Percentiles rank a stretch among this genome's conserved stretches.
Evolutionary conservation across 2,888 invertebrate species (phyloP).

Genomic region (Zhengitettix transpicula): DNA sequence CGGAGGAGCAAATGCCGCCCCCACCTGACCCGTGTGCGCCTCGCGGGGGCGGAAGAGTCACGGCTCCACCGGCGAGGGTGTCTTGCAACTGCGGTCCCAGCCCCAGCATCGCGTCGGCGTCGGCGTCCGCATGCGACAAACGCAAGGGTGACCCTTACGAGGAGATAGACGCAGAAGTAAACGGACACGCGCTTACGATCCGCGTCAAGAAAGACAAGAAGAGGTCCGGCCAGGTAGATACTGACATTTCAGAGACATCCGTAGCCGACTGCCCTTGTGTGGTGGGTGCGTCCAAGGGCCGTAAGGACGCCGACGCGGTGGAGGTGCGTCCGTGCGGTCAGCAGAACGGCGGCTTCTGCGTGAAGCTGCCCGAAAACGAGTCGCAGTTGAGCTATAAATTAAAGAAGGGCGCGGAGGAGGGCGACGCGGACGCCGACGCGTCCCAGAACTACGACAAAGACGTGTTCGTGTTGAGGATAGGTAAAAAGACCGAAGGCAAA

Average conservation of each 20-base stretch:
- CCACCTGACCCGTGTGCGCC: neutral
- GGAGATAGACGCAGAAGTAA: conserved; percentile 47
- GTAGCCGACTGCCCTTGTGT: neutral
- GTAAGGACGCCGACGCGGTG: neutral
- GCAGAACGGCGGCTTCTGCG: neutral
- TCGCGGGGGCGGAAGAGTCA: neutral
- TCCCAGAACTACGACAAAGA: neutral
- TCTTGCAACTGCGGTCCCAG: neutral
- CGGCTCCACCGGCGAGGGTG: neutral
- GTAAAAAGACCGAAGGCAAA: conserved; percentile 53
- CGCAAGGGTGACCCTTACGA: conserved; percentile 26
- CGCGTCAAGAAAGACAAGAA: conserved; percentile 40
- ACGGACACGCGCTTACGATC: conserved; percentile 46
- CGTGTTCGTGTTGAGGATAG: conserved; percentile 48
- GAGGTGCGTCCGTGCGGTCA: neutral
- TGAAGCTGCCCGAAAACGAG: neutral
- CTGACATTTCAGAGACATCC: neutral
- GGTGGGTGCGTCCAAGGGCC: neutral
- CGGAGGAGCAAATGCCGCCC: neutral
- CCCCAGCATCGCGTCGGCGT: neutral
- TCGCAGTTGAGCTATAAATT: neutral
- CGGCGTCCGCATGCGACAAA: neutral
- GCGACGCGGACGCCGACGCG: neutral
- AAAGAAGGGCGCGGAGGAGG: neutral
- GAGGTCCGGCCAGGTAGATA: conserved; percentile 28